A percentile compares a stretch with the other conserved stretches of the same genome.
Evolutionary conservation across 2,888 invertebrate species (phyloP).

Genomic region (Leptopilina myrica): DNA sequence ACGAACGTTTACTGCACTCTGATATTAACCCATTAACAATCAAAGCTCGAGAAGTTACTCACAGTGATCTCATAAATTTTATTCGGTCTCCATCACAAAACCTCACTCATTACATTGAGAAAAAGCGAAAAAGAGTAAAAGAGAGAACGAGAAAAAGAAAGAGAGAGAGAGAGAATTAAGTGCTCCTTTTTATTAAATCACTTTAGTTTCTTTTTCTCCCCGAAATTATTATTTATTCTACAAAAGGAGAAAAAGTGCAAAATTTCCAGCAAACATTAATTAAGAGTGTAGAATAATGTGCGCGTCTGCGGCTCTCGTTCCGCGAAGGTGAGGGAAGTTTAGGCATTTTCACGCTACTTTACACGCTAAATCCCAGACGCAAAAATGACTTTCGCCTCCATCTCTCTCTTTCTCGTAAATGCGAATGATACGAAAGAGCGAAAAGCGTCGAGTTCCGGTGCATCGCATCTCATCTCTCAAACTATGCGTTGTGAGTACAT

Average conservation of each 20-base stretch:
- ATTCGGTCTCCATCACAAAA: slow-evolving; percentile 9
- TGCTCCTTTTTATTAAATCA: neutral
- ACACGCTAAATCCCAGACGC: slow-evolving; percentile 57
- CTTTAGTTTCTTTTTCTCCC: neutral
- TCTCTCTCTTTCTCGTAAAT: slow-evolving; percentile 54
- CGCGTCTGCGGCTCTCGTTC: slow-evolving; percentile 28
- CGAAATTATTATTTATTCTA: too few species aligned
- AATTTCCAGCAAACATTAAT: slow-evolving; percentile 7
- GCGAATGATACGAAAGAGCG: slow-evolving; percentile 55
- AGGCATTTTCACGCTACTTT: slow-evolving; percentile 34
- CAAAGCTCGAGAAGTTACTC: slow-evolving; percentile 26
- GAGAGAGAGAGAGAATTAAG: neutral
- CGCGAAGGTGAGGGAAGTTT: slow-evolving; percentile 4
- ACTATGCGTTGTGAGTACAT: neutral
- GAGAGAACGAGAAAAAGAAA: too few species aligned
- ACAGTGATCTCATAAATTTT: slow-evolving; percentile 33
- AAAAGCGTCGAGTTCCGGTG: slow-evolving; percentile 35
- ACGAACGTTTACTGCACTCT: slow-evolving; percentile 26
- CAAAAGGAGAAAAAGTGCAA: neutral
- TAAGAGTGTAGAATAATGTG: slow-evolving; percentile 23
- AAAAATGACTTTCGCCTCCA: slow-evolving; percentile 61
- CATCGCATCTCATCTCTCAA: slow-evolving; percentile 13
- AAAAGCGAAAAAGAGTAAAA: too few species aligned
- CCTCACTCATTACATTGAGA: neutral
- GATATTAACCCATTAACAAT: slow-evolving; percentile 39